phyloP scores from a whole-genome alignment of 2,797 vertebrate species.

The Chanos chanos region DNA sequence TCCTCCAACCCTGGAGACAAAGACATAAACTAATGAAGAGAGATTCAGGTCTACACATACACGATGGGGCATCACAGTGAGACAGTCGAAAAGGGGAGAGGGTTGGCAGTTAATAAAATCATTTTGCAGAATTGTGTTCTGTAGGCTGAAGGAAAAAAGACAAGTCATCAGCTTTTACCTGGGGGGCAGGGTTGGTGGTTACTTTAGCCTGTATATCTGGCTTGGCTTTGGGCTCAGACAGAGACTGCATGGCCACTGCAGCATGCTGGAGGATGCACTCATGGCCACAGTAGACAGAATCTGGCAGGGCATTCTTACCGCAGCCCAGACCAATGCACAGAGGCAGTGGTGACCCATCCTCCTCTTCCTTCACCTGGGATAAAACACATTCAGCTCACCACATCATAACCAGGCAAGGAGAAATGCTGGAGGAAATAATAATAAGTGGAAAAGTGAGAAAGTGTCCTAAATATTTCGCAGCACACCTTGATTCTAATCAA shows the following conservation, averaged over 20 bases:
- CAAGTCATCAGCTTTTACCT: too few relatives aligned
- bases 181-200: conserved; percentile 59
- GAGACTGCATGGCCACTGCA: conserved; percentile 84
- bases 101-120: too few relatives aligned
- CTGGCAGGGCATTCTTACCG: conserved; percentile 77
- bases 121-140: too few relatives aligned
- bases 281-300: conserved; percentile 93
- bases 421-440: not conserved
- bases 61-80: not conserved
- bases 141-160: too few relatives aligned
- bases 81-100: too few relatives aligned
- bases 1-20: conserved; percentile 77
- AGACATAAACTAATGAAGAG: too few relatives aligned
- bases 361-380: conserved; percentile 63
- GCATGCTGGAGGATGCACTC: conserved; percentile 94
- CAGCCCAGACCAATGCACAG: conserved; percentile 90
- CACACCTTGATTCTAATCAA: not conserved
- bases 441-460: not conserved
- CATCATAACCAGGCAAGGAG: conserved; percentile 11
- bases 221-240: conserved; percentile 78
- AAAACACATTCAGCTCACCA: conserved; percentile 48
- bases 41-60: not conserved
- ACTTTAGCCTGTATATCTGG: conserved; percentile 68
- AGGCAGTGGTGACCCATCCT: conserved; percentile 62
- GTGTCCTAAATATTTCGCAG: not conserved